A percentile compares a stretch with the other conserved stretches of the same genome.
phyloP scores from a whole-genome alignment of 1,140 invertebrate genomes.

The Sipha flava region DNA sequence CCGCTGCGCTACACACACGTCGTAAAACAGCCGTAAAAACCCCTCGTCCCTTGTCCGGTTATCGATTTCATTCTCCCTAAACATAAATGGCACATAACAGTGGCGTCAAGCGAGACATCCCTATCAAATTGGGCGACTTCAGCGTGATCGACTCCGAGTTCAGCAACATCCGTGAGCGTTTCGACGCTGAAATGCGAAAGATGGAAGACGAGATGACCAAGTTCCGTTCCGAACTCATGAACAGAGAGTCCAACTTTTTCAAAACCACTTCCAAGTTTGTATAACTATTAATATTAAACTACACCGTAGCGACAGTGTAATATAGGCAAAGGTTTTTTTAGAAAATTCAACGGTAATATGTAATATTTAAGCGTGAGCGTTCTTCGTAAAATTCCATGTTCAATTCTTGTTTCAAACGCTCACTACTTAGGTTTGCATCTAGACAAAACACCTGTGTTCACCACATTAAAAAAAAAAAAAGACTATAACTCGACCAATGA shows the following conservation, averaged over 20 bases:
- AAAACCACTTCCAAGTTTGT: constrained; percentile 73
- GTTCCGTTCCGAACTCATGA: constrained; percentile 86
- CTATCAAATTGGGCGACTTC: constrained; percentile 87
- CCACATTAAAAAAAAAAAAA: no score
- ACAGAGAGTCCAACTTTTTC: constrained; percentile 83
- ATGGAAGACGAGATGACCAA: constrained; percentile 98
- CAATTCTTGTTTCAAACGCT: no score
- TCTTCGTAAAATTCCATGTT: no score
- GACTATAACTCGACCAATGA: no score
- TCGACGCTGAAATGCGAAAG: constrained; percentile 92
- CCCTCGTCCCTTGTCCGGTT: background rate
- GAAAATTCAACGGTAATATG: no score
- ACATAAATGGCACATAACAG: constrained; percentile 39
- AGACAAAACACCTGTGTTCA: no score
- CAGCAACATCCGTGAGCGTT: constrained; percentile 87
- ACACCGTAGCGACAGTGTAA: no score
- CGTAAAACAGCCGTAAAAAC: no score
- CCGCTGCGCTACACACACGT: no score
- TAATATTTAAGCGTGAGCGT: no score
- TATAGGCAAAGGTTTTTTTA: no score
- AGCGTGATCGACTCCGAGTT: constrained; percentile 94
- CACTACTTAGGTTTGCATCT: no score
- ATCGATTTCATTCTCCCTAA: background rate
- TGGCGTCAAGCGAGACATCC: constrained; percentile 77
- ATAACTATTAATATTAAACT: background rate